Evolutionary conservation across 2,888 invertebrate genomes (phyloP), one percentile per base, ranked within the genome.

Genomic region (Tetanocera ferruginea): DNA sequence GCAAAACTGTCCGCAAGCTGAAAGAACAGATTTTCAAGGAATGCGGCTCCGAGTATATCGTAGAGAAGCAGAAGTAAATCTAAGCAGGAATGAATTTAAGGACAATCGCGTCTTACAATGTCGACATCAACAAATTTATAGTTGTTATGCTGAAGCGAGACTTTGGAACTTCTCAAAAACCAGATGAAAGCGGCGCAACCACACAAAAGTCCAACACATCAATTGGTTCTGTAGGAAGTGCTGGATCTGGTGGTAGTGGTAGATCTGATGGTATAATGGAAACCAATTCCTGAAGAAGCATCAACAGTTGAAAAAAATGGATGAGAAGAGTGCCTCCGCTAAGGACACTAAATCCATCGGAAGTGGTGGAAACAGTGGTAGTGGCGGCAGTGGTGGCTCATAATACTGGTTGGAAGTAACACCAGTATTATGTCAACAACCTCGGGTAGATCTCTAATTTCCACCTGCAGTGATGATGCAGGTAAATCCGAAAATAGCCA

Each of bases 1-100:
- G 81, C 92, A 98, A 80, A 98, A 98, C 91, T 94, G 96, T 86
- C 95, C 96, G 91, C 97, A 98, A n/a, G n/a, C n/a, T n/a, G n/a
- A n/a, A n/a, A n/a, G n/a, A n/a, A n/a, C n/a, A n/a, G n/a, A n/a
- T n/a, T 86, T 97, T 97, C 91, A 91, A 93, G 76, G 95, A 95
- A 88, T 97, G 97, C 89, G 98, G 98, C 81, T 93, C 94, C 89
- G 95, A 96, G 80, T 98, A 96, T 91, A 94, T 95, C 81, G 95
- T 96, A 80, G 94, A 94, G 86, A 93, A 95, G 91, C 98, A 98
- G 90, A 96, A 96, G 91, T 93, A 98, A 85, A 98, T 98, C 89
- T 98, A 98, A 91, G 97, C 97, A 79, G 98, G 98, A 81, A 93
- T 93, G 82, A 98, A 98, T 91, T 96, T 96, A 79, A 94, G 94